Evolutionary conservation across 2,113 vertebrate species (phyloP).

Genomic region (Nycticebus coucang): DNA sequence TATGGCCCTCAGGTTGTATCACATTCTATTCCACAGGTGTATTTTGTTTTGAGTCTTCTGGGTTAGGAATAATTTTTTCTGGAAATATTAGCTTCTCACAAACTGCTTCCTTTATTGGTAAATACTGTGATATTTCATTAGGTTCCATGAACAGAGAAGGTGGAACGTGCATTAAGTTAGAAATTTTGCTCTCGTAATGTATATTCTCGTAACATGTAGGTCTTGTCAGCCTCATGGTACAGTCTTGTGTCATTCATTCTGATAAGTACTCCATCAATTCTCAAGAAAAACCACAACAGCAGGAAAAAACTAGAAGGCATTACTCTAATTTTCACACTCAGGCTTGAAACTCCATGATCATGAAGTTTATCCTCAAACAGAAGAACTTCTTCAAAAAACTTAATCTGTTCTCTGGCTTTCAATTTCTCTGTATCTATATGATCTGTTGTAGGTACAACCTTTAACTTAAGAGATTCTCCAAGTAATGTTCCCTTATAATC

Average conservation of each 20-base stretch:
- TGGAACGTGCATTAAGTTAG: slow-evolving; percentile 92
- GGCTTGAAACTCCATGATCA: slow-evolving; percentile 97
- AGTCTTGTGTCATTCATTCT: slow-evolving; percentile 96
- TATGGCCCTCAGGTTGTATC: too few relatives aligned
- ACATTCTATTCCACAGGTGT: slow-evolving; percentile 77
- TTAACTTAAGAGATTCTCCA: slow-evolving; percentile 90
- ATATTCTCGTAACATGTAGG: slow-evolving; percentile 95
- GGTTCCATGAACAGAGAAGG: slow-evolving; percentile 94
- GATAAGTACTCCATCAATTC: slow-evolving; percentile 97
- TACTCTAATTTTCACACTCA: slow-evolving; percentile 97
- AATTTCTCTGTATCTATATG: slow-evolving; percentile 96
- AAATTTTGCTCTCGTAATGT: slow-evolving; percentile 94
- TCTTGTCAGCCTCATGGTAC: slow-evolving; percentile 94
- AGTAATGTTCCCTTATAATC: slow-evolving; percentile 96
- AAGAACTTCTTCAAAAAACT: slow-evolving; percentile 98
- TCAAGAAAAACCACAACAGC: slow-evolving; percentile 94
- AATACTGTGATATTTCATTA: slow-evolving; percentile 95
- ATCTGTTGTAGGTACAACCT: slow-evolving; percentile 93
- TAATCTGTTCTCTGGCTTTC: slow-evolving; percentile 96
- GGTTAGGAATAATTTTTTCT: slow-evolving; percentile 76
- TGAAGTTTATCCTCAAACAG: slow-evolving; percentile 98
- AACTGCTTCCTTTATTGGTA: slow-evolving; percentile 91
- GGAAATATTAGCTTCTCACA: slow-evolving; percentile 95
- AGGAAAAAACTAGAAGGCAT: slow-evolving; percentile 99
- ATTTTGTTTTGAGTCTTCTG: slow-evolving; percentile 70